phyloP scores from a whole-genome alignment of 2,797 vertebrate genomes.

The Threskiornis aethiopicus region DNA sequence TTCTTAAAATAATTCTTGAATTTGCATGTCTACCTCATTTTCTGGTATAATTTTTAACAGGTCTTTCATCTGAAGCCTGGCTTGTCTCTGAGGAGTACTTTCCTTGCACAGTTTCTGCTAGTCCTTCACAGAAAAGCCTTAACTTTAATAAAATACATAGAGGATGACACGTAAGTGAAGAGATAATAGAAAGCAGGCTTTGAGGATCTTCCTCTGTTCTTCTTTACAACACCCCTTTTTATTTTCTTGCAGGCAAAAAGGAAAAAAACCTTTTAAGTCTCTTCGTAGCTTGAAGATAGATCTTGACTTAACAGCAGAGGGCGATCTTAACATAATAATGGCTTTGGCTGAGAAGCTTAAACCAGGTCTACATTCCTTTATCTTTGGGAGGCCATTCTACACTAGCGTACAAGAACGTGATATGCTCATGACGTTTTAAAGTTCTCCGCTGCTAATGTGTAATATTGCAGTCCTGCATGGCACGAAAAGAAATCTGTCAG shows the following conservation, averaged over 20 bases:
- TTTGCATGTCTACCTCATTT: not conserved
- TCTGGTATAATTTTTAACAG: constrained; percentile 71
- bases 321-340: constrained; percentile 96
- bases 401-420: constrained; percentile 95
- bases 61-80: constrained; percentile 95
- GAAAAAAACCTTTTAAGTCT: constrained; percentile 93
- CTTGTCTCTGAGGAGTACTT: constrained; percentile 89
- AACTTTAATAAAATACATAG: constrained; percentile 96
- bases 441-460: not conserved
- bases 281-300: constrained; percentile 92
- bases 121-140: constrained; percentile 96
- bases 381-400: constrained; percentile 93
- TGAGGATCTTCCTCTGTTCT: not conserved
- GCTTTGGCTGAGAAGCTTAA: constrained; percentile 96
- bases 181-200: not conserved
- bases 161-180: constrained; percentile 94
- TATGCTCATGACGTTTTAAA: constrained; percentile 91
- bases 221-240: not conserved
- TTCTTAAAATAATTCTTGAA: not conserved
- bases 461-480: not conserved
- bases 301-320: constrained; percentile 91
- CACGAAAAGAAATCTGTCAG: not conserved
- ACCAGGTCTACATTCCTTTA: constrained; percentile 92
- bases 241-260: constrained; percentile 86
- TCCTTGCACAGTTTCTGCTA: constrained; percentile 93